Evolutionary conservation across 2,113 vertebrate genomes (phyloP).

Genomic region (Balaeniceps rex): DNA sequence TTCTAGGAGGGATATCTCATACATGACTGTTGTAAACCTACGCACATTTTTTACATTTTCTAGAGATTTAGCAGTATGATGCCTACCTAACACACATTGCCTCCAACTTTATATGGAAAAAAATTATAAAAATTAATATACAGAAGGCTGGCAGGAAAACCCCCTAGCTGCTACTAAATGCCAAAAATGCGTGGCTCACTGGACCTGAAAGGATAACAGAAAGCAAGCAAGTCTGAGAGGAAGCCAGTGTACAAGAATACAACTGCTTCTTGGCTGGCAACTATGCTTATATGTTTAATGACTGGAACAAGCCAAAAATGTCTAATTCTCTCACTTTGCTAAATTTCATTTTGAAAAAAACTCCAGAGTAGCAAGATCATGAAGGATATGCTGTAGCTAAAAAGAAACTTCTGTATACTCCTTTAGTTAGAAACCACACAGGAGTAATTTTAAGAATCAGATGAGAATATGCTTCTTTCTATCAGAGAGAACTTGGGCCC

Average conservation of each 20-base stretch:
- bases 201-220: neutral
- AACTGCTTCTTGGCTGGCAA: neutral
- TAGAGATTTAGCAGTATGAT: neutral
- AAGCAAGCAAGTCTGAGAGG: neutral
- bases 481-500: neutral
- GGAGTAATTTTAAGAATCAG: neutral
- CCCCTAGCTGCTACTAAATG: neutral
- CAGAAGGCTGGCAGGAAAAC: neutral
- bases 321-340: neutral
- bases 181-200: neutral
- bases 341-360: neutral
- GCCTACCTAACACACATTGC: neutral
- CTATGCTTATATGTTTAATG: neutral
- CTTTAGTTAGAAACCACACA: neutral
- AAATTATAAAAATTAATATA: neutral
- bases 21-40: neutral
- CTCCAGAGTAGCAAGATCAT: accelerated
- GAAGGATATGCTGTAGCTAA: neutral
- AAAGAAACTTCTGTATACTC: neutral
- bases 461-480: neutral
- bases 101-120: neutral
- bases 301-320: neutral
- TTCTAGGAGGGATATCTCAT: neutral
- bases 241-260: neutral
- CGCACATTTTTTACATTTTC: neutral